Evolutionary conservation across 2,113 vertebrate genomes (phyloP), one percentile per base, ranked within the genome.

Genomic region (Ploceus nigricollis): DNA sequence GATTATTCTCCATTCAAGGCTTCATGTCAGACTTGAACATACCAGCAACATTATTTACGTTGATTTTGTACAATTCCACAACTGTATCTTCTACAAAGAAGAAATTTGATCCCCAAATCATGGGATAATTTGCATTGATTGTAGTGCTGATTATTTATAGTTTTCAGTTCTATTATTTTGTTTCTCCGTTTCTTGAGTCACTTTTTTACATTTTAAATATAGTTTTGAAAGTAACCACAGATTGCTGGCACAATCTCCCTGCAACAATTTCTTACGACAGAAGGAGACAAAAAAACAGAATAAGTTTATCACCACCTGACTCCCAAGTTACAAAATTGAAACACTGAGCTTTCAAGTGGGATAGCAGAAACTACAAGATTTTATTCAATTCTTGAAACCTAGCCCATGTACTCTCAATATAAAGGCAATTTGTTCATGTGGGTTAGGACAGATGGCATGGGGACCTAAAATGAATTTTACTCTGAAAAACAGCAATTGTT

Each of bases 371-470:
- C 42, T 14, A 37, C 23, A 82, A 70, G 71, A 76, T 63, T 78
- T 93, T 94, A 90, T 78, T 95, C 64, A 82, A 24, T 89, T 76
- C 56, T 56, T 84, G 72, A 89, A 83, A 69, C 37, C 58, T 63
- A 48, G 47, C 58, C 68, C 78, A 45, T 10, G 42, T 81, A 48
- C 64, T 91, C 66, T 69, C 63, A 75, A 68, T 22, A 78, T 76
- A 81, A 73, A 54, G 15, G n/a, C 79, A 93, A 96, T 84, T 93
- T 79, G 64, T 92, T 97, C 92, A 66, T 73, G 58, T 66, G 80
- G 25, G 53, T 78, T 92, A 87, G 69, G 82, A 80, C 92, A 97
- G 92, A 92, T 79, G 82, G 90, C 47, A 82, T 21, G 19, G 40
- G 37, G 53, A 85, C 42, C 45, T 64, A 72, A 92, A 95, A 50